Evolutionary conservation across 2,888 invertebrate genomes (phyloP).

Genomic region (Hybos culiciformis): DNA sequence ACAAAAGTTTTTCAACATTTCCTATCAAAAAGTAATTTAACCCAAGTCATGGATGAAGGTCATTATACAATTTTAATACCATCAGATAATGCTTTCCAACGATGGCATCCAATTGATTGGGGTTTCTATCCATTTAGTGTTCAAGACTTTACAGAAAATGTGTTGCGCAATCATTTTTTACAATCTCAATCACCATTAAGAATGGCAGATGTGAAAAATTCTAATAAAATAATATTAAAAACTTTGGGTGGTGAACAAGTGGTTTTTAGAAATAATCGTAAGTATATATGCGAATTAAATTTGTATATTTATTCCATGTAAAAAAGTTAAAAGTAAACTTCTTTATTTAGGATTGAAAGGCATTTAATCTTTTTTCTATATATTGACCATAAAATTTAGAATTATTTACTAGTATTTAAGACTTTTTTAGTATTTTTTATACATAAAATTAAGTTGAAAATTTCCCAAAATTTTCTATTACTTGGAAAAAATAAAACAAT

Average conservation of each 20-base stretch:
- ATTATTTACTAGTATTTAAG: neutral
- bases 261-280: conserved; percentile 43
- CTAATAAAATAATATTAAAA: conserved; percentile 39
- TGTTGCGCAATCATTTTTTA: conserved; percentile 47
- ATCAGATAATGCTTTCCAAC: conserved; percentile 49
- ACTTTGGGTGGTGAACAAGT: conserved; percentile 46
- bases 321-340: neutral
- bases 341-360: too few relatives aligned
- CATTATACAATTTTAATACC: conserved; percentile 50
- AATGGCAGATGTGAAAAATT: conserved; percentile 39
- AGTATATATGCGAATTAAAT: conserved; percentile 23
- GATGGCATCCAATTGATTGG: conserved; percentile 57
- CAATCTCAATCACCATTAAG: conserved; percentile 40
- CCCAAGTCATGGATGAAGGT: conserved; percentile 40
- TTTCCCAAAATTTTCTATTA: too few relatives aligned
- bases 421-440: neutral
- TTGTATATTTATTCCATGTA: neutral
- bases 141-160: conserved; percentile 47
- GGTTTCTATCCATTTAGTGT: conserved; percentile 55
- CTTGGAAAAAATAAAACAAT: too few relatives aligned
- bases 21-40: conserved; percentile 45
- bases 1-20: conserved; percentile 51
- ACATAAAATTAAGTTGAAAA: neutral
- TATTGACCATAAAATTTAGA: neutral
- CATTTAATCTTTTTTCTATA: too few relatives aligned